Conservation (phyloP, 2,797 vertebrate genomes). For the Aselliscus stoliczkanus region DNA sequence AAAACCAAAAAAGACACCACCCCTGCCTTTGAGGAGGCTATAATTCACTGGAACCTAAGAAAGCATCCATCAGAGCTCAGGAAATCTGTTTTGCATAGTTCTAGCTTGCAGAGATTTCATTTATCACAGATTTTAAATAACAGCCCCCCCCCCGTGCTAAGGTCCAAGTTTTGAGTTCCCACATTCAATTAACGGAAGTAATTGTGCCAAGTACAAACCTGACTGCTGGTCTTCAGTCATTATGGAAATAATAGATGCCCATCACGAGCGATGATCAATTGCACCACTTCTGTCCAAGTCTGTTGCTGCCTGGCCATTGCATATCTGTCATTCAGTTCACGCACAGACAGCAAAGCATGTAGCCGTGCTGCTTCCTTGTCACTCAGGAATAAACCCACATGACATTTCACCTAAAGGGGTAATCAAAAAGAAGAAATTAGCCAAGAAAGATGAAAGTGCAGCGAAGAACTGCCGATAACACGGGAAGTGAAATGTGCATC, state of each 20-base stretch:
- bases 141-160: not conserved
- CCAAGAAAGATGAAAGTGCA: not conserved
- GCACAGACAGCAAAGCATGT: not conserved
- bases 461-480: not conserved
- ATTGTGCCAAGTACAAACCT: not conserved
- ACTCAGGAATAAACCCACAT: not conserved
- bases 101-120: not conserved
- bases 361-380: not conserved
- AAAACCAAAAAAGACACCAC: not conserved
- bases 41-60: not conserved
- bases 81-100: not conserved
- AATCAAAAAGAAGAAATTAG: not conserved
- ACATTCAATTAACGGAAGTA: not conserved
- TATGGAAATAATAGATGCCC: not conserved
- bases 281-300: not conserved
- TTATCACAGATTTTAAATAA: not conserved
- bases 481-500: not conserved
- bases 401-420: not conserved
- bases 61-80: not conserved
- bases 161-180: not conserved
- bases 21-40: not conserved
- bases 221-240: not conserved
- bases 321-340: not conserved
- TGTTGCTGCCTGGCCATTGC: not conserved
- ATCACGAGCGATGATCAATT: not conserved